phyloP scores from a whole-genome alignment of 2,888 invertebrate species.

The Petrolisthes manimaculis region DNA sequence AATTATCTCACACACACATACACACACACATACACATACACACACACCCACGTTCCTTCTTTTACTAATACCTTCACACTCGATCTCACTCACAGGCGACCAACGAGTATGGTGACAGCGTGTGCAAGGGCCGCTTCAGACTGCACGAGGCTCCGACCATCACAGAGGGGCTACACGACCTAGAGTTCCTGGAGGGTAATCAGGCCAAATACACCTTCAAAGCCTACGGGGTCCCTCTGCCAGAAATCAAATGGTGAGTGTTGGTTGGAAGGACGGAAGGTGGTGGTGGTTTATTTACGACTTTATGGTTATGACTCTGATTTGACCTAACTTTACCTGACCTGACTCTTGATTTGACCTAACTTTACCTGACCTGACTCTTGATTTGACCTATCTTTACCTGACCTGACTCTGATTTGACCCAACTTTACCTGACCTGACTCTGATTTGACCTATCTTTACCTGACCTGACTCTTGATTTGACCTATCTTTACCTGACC shows the following conservation, averaged over 20 bases:
- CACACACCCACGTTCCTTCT: background rate
- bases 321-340: too few relatives aligned
- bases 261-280: background rate
- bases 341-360: too few relatives aligned
- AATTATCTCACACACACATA: too few relatives aligned
- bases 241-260: constrained; percentile 65
- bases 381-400: too few relatives aligned
- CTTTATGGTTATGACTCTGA: background rate
- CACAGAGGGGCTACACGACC: constrained; percentile 51
- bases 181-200: constrained; percentile 57
- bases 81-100: constrained; percentile 20
- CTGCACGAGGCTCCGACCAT: constrained; percentile 59
- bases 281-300: background rate
- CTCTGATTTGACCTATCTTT: too few relatives aligned
- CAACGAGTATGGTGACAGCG: constrained; percentile 63
- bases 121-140: constrained; percentile 53
- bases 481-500: too few relatives aligned
- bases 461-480: too few relatives aligned
- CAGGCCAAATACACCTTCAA: constrained; percentile 57
- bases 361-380: too few relatives aligned
- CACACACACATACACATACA: constrained; percentile 2
- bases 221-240: constrained; percentile 61
- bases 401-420: too few relatives aligned
- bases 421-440: too few relatives aligned
- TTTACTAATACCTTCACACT: background rate